Evolutionary conservation across 2,113 vertebrate genomes (phyloP), one percentile per base, ranked within the genome.

Genomic region (Taurulus bubalis): DNA sequence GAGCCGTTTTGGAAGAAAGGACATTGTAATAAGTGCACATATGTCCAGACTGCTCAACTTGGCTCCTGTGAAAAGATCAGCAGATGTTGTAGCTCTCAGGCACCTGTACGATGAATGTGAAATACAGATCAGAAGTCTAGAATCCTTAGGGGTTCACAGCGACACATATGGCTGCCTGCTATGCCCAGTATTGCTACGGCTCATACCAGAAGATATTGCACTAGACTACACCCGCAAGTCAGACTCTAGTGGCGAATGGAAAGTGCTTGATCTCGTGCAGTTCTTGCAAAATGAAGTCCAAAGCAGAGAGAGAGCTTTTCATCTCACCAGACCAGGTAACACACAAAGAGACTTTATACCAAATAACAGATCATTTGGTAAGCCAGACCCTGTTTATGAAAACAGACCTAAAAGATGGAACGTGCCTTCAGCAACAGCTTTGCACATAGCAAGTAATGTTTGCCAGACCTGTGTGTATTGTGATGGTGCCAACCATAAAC

Each of bases 251-350:
- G 62, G 30, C 18, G 42, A 75, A 34, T 63, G 45, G 72, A 51
- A 75, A 3, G 42, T 75, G 8, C 16, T 18, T 26, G 18, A 63
- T 1, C 62, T 64, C 2, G 38, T 64, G 11, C 34, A 38, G 11
- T 64, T 64, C 32, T 30, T 64, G 20, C 20, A 64, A 38, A 38
- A 38, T 10, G 10, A 22, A 3, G 22, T 64, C 11, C 62, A 64
- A 36, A 38, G 68, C 77, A 79, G 45, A 30, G 76, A 64, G 36
- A 40, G 22, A 24, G 63, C 4, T 14, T 20, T 63, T 63, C 60
- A 65, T n/a, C 63, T 40, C 6, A 26, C 63, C 22, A 15, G 62
- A 64, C 62, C 62, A n/a, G n/a, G 22, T 42, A 42, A 65, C 62
- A 24, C 5, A 3, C 62, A 40, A 38, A 64, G 12, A 14, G 36